A percentile compares a stretch with the other conserved stretches of the same genome.
phyloP scores from a whole-genome alignment of 2,113 vertebrate genomes.

The Callipepla squamata region DNA sequence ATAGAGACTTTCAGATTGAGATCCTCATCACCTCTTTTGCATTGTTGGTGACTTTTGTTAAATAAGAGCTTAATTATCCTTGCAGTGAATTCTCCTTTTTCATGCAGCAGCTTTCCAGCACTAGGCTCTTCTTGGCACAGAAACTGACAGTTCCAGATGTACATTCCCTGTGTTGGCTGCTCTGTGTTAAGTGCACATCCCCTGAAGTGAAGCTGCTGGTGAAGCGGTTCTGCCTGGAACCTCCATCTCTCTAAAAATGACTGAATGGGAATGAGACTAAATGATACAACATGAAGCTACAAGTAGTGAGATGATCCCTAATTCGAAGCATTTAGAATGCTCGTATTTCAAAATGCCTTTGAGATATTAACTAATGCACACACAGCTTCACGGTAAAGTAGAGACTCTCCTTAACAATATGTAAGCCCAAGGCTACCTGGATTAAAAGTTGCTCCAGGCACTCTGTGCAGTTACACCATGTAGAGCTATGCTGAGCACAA shows the following conservation, averaged over 20 bases:
- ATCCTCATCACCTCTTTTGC: neutral
- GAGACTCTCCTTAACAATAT: neutral
- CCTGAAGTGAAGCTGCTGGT: neutral
- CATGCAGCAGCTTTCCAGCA: neutral
- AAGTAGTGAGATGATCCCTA: neutral
- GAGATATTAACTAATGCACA: neutral
- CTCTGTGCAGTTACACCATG: neutral
- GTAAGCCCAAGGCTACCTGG: neutral
- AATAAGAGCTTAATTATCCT: neutral
- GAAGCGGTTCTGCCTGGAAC: neutral
- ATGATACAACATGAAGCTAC: neutral
- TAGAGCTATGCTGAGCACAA: neutral
- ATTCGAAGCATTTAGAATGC: neutral
- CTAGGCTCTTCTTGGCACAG: neutral
- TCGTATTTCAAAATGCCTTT: neutral
- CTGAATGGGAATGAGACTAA: neutral
- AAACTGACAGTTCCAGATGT: neutral
- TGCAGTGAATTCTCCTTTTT: neutral
- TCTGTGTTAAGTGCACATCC: fast-evolving
- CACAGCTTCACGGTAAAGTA: neutral
- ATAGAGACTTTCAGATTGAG: neutral
- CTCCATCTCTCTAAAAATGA: neutral
- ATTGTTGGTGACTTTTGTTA: neutral
- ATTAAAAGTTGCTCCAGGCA: neutral
- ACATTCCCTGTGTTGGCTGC: neutral